Evolutionary conservation across 2,113 vertebrate species (phyloP).

Genomic region (Lanius collurio): DNA sequence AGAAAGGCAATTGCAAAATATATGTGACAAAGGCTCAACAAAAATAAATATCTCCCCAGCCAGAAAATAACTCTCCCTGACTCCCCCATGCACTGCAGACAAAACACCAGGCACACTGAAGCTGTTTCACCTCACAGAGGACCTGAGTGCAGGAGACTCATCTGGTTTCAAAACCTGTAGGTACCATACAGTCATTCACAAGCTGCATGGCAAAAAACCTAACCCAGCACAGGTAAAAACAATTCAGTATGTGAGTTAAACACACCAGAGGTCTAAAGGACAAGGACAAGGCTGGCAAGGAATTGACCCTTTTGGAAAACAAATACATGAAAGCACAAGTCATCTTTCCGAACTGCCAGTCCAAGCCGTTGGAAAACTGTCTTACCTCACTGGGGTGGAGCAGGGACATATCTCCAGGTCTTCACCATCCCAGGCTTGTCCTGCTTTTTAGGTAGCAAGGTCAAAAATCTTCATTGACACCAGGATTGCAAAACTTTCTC

Average conservation of each 20-base stretch:
- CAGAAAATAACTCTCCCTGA: neutral
- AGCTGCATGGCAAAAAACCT: neutral
- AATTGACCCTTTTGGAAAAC: neutral
- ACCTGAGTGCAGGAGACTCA: neutral
- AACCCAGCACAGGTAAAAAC: neutral
- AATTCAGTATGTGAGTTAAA: neutral
- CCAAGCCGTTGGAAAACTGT: neutral
- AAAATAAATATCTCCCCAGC: neutral
- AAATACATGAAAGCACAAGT: neutral
- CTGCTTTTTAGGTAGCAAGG: neutral
- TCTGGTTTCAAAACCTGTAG: neutral
- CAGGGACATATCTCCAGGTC: neutral
- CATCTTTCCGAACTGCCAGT: neutral
- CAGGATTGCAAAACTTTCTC: neutral
- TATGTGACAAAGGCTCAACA: neutral
- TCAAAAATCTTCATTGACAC: neutral
- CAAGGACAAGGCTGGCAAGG: neutral
- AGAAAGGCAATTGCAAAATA: conserved; percentile 29
- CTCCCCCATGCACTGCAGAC: neutral
- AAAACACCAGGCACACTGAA: fast-evolving
- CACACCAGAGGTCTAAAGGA: neutral
- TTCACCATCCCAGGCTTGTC: neutral
- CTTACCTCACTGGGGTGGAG: neutral
- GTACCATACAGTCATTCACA: neutral
- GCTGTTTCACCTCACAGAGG: neutral